Base-by-base conservation (phyloP, 2,888 invertebrate genomes). In the Cataglyphis cursor region DNA sequence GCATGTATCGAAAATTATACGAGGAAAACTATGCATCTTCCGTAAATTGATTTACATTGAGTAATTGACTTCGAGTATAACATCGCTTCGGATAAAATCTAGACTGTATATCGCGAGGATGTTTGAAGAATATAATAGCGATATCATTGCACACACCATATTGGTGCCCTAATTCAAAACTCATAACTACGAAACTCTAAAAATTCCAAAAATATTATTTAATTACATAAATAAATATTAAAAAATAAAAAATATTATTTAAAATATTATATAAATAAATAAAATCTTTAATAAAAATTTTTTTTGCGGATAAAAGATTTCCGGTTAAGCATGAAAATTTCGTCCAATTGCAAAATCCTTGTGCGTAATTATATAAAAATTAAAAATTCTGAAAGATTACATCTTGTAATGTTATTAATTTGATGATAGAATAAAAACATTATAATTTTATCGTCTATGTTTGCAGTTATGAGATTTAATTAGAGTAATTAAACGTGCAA, bases 21-120 rank as follows among this genome's bases (percentile, higher is more conserved):
- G 81, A 87, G 88, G 90, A 85, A 84, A 64, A 28, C 75, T 84
- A 86, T 76, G 80, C 82, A 78, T 72, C 54, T 82, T 81, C 84
- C 85, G 85, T 89, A 87, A 89, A 85, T 89, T 83, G 87, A 91
- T 91, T 89, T 91, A 90, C 73, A 92, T 93, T 93, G 92, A 93
- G 91, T 94, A 94, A 94, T 94, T 94, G 94, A 94, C 94, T 94
- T 94, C 87, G 93, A 94, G 94, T 94, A 93, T 94, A 93, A 83
- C 82, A 84, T 88, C 90, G 87, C 87, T 76, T 84, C 59, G 83
- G 82, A 84, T 84, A 84, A 83, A 82, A 84, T 84, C 82, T 72
- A 84, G 85, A 80, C 73, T 72, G 44, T 28, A 59, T 59, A 73
- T 72, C 78, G 78, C 54, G 28, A 38, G 31, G 78, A 59, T 73